Evolutionary conservation across 2,888 invertebrate genomes (phyloP).

Genomic region (Eucera pruinosa): DNA sequence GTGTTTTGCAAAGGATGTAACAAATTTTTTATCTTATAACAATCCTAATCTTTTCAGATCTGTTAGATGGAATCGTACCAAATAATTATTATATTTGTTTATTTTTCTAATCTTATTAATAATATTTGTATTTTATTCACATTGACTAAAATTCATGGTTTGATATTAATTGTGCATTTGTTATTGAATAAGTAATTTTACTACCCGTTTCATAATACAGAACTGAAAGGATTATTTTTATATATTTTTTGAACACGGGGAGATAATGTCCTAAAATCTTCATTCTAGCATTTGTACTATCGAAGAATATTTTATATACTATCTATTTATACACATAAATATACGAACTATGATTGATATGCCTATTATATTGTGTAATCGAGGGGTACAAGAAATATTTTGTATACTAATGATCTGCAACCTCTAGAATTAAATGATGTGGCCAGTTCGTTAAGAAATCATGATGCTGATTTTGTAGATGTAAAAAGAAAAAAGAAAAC

Average conservation of each 20-base stretch:
- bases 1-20: too few species aligned
- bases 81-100: conserved; percentile 6
- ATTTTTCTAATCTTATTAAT: too few species aligned
- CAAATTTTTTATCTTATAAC: too few species aligned
- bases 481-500: conserved; percentile 4
- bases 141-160: too few species aligned
- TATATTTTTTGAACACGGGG: background rate
- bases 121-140: background rate
- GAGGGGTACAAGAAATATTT: conserved; percentile 51
- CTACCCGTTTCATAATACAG: conserved; percentile 3
- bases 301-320: conserved; percentile 58
- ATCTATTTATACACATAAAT: conserved; percentile 22
- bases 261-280: conserved; percentile 7
- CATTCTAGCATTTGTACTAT: conserved; percentile 23
- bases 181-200: too few species aligned
- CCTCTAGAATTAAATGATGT: conserved; percentile 6
- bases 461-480: conserved; percentile 19
- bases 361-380: background rate
- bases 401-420: conserved; percentile 49
- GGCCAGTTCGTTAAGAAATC: conserved; percentile 22
- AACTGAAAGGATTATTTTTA: conserved; percentile 22
- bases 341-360: conserved; percentile 25
- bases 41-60: conserved; percentile 20
- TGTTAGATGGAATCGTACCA: background rate
- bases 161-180: too few species aligned